Evolutionary conservation across 2,888 invertebrate genomes (phyloP), one percentile per base, ranked within the genome.

Genomic region (Chrysotoxum bicinctum): DNA sequence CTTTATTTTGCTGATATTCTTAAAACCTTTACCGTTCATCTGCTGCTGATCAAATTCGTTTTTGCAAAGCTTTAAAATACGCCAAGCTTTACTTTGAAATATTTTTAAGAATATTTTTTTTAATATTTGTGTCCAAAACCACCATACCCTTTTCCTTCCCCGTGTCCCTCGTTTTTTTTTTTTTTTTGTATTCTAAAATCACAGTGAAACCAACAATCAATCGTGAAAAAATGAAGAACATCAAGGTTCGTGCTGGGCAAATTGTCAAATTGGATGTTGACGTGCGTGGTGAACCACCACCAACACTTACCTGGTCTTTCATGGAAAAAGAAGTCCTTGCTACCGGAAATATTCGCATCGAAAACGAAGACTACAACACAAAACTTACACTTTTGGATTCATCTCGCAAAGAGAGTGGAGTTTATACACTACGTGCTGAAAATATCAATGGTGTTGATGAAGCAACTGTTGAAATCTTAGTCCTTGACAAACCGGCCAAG

Each of bases 231-330:
- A 94, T 99, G 91, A 95, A 96, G 84, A 95, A 96, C 1, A 93
- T 98, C 0, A 96, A 96, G 90, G 96, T 99, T 4, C 96, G 98
- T 88, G 97, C 98, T 23, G 98, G 99, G 0, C 96, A 97, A 90
- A 93, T 95, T 10, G 96, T 99, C 89, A 97, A 96, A 89, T 94
- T 99, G 89, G 98, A 98, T 90, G 98, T 99, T 3, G 97, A 98
- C 91, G 96, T 98, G 88, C 96, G 96, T 91, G 99, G 99, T 90
- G 99, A 99, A 93, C 99, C 99, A 64, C 96, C 98, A 89, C 99
- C 99, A 92, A 95, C 95, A 87, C 94, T 96, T 88, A 96, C 95
- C 7, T 98, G 98, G 98, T 94, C 79, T 32, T 89, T 91, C 37
- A 91, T 90, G 35, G 90, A 89, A 3, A 93, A 94, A 92, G 94